Percentiles rank a stretch among this genome's conserved stretches.
These are phyloP conservation scores for Clinocottus analis DNA, from an alignment of 2,113 vertebrate genomes.

Conservation along the genomic window DNA sequence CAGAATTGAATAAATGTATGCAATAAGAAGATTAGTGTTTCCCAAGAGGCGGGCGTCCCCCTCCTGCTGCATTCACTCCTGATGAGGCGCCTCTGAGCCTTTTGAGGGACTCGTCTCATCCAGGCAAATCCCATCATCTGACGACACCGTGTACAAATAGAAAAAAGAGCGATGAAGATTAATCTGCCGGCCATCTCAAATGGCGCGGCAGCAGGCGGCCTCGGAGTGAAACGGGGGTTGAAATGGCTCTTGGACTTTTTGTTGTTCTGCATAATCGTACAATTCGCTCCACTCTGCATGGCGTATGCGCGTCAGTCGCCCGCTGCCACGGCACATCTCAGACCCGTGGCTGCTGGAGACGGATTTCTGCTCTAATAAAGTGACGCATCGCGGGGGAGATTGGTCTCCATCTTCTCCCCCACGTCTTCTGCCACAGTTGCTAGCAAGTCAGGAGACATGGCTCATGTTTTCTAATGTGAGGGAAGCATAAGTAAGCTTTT, in stretches of 20 bases:
- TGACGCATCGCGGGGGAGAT: slow-evolving; percentile 5
- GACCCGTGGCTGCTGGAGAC: slow-evolving; percentile 16
- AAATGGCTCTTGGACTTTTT: slow-evolving; percentile 33
- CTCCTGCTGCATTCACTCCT: slow-evolving; percentile 55
- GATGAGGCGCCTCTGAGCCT: slow-evolving; percentile 61
- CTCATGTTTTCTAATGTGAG: not conserved
- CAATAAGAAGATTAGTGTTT: slow-evolving; percentile 80
- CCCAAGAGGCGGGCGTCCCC: slow-evolving; percentile 61
- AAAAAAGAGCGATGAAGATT: slow-evolving; percentile 43
- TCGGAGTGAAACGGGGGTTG: slow-evolving; percentile 20
- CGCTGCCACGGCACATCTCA: slow-evolving; percentile 15
- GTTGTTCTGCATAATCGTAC: slow-evolving; percentile 49
- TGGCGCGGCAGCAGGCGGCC: slow-evolving; percentile 21
- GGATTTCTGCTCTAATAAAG: slow-evolving; percentile 12
- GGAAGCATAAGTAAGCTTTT: not conserved
- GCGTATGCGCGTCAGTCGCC: slow-evolving; percentile 8
- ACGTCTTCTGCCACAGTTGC: slow-evolving; percentile 10
- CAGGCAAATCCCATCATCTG: slow-evolving; percentile 66
- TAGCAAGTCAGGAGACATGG: not conserved
- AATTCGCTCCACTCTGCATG: slow-evolving; percentile 38
- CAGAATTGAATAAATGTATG: slow-evolving; percentile 78
- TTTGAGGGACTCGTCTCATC: slow-evolving; percentile 60
- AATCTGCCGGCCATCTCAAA: slow-evolving; percentile 56
- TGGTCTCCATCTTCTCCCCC: not conserved
- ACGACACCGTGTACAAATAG: slow-evolving; percentile 58